A percentile compares a stretch with the other conserved stretches of the same genome.
Evolutionary conservation across 92 coral and sea anemone genomes (phyloP).

Genomic region (Pocillopora grandis): DNA sequence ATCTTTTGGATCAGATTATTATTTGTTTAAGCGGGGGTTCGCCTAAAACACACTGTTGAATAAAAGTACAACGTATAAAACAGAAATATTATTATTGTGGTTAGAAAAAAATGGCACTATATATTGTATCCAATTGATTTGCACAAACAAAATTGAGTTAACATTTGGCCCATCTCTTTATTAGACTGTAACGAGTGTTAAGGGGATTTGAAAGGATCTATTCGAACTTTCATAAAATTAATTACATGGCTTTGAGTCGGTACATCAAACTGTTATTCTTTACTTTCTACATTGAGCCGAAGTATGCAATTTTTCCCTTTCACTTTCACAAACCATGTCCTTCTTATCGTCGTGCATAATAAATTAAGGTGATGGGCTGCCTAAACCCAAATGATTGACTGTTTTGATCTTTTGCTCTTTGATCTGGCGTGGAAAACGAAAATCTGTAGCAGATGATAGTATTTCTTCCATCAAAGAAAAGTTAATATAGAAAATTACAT

Average conservation of each 20-base stretch:
- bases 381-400: conserved; percentile 15
- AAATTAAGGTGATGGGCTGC: conserved; percentile 40
- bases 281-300: conserved; percentile 19
- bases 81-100: conserved; percentile 12
- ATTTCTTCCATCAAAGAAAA: conserved; percentile 53
- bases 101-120: conserved; percentile 1
- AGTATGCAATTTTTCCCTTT: conserved; percentile 35
- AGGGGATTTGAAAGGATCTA: conserved; percentile 28
- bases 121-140: conserved; percentile 32
- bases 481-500: conserved; percentile 48
- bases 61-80: not conserved
- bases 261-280: conserved; percentile 37
- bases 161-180: conserved; percentile 14
- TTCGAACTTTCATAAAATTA: conserved; percentile 36
- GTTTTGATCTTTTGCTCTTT: conserved; percentile 43
- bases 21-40: conserved; percentile 2
- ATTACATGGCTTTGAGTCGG: conserved; percentile 42
- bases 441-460: conserved; percentile 63
- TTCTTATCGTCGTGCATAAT: conserved; percentile 33
- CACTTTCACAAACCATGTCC: conserved; percentile 25
- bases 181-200: conserved; percentile 22
- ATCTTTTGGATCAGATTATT: not conserved
- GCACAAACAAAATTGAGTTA: conserved; percentile 41
- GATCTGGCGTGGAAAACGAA: conserved; percentile 62
- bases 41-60: conserved; percentile 5